Base-by-base conservation (phyloP, 2,797 vertebrate genomes). In the Taenioides sp. region DNA sequence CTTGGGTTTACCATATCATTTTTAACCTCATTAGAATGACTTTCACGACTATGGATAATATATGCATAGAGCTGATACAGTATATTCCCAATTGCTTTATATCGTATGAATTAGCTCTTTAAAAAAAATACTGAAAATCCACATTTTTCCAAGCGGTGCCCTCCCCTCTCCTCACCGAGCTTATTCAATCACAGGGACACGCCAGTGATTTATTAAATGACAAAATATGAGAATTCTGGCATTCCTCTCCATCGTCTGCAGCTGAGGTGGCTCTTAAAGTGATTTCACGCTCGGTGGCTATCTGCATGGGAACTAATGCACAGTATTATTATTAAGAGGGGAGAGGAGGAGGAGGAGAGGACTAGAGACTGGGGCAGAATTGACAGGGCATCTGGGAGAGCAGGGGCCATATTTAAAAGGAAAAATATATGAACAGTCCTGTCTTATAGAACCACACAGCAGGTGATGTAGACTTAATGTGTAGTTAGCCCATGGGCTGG, bases 231-330 rank as follows among this genome's bases (percentile, higher is more conserved):
- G 87, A 90, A 91, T 86, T 74, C 89, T 71, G 75, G 87, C 80
- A 80, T 87, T 90, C 79, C 72, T 82, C 25, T 60, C 58, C 25
- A 28, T 18, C 58, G 25, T 60, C 85, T 86, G 73, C 73, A 77
- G 87, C 81, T 60, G 78, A 83, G 78, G 89, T 88, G 89, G 86
- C 88, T 84, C 77, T 86, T 84, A 89, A 90, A 91, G 86, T 89
- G 89, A 91, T 92, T 92, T 93, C 88, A 91, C 78, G 82, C 89
- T 92, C 79, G 43, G 72, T 75, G 82, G 80, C 84, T 86, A 89
- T 91, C 87, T 91, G 85, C 87, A 84, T 85, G 82, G 85, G 79
- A 88, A 92, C 90, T 88, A 91, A 90, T 85, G 82, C 84, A 85
- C 72, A 52, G 87, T 62, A 5, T 37, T 62, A 79, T 91, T 91